Conservation (phyloP, 2,113 vertebrate genomes). For the Myocastor coypus region DNA sequence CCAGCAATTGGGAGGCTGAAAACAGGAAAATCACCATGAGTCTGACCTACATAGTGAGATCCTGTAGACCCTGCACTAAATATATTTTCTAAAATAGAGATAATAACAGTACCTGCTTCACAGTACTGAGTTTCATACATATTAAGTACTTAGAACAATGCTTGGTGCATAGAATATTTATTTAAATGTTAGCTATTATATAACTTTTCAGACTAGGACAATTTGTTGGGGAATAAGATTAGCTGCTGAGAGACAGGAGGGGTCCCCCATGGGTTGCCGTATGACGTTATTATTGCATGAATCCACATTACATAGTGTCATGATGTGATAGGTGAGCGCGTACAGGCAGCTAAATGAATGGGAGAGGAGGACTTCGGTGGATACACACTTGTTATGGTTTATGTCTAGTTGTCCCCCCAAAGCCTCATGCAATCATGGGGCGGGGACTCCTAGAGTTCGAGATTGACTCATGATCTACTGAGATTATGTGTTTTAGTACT, state of each 20-base stretch:
- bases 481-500: no score
- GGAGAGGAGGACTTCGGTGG: neutral
- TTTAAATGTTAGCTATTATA: constrained; percentile 9
- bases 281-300: neutral
- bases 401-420: no score
- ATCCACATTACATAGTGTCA: neutral
- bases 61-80: no score
- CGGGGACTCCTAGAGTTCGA: no score
- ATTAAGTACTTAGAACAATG: constrained; percentile 7
- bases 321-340: neutral
- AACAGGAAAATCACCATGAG: no score
- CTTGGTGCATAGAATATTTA: neutral
- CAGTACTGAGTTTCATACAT: constrained; percentile 13
- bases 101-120: neutral
- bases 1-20: no score
- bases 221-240: neutral
- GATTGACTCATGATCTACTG: no score
- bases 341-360: neutral
- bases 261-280: neutral
- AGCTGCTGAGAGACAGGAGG: neutral
- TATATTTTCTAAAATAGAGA: neutral
- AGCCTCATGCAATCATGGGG: no score
- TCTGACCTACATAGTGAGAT: no score
- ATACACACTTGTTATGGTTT: no score
- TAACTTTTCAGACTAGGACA: neutral